Percentiles rank a stretch among this genome's conserved stretches.
phyloP scores from a whole-genome alignment of 2,797 vertebrate genomes.

The Takifugu ocellatus region DNA sequence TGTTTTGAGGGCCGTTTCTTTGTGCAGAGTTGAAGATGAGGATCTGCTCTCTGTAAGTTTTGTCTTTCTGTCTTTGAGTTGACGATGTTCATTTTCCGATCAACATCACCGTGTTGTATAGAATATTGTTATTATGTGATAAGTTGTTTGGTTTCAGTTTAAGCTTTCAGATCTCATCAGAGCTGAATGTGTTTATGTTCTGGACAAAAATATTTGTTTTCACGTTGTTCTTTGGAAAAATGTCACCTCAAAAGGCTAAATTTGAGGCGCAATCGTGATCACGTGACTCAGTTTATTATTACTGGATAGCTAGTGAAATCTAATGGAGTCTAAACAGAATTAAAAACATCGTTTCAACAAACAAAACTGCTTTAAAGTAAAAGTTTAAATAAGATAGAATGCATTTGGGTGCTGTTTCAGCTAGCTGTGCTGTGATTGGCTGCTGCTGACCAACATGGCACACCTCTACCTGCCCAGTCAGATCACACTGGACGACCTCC shows the following conservation, averaged over 20 bases:
- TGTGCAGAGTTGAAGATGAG: too few species aligned
- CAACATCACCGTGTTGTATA: not conserved
- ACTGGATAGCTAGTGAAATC: too few species aligned
- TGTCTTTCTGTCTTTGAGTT: too few species aligned
- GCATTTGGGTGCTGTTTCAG: conserved; percentile 14
- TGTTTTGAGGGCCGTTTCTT: too few species aligned
- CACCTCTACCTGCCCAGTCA: conserved; percentile 61
- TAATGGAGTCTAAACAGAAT: too few species aligned
- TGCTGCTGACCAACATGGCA: conserved; percentile 36
- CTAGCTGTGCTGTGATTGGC: conserved; percentile 42
- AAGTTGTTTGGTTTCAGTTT: not conserved
- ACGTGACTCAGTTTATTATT: too few species aligned
- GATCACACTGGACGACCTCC: conserved; percentile 74
- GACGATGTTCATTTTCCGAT: too few species aligned
- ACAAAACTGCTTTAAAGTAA: not conserved
- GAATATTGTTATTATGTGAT: not conserved
- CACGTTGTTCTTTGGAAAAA: too few species aligned
- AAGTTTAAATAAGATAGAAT: not conserved
- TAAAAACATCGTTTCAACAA: not conserved
- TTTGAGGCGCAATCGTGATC: too few species aligned
- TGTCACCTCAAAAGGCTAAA: too few species aligned
- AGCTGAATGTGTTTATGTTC: not conserved
- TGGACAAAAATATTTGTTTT: not conserved
- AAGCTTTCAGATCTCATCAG: not conserved
- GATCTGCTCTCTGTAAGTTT: too few species aligned